Evolutionary conservation across 2,113 vertebrate species (phyloP), one percentile per base, ranked within the genome.

Genomic region (Pterocles orientalis): DNA sequence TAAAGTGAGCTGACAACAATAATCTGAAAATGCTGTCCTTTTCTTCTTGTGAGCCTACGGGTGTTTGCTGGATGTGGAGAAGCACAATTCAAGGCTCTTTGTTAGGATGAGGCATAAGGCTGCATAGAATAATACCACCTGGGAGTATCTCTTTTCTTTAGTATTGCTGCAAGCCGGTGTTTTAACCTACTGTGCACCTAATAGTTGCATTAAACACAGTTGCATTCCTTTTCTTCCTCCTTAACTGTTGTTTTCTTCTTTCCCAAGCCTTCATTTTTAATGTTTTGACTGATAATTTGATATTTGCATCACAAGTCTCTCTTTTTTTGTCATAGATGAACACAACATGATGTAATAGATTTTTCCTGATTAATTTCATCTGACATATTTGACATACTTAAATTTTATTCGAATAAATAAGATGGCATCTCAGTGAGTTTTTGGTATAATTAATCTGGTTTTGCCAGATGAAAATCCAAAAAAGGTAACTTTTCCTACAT

Each of bases 1-100:
- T 82, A 51, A 76, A 85, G 65, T 41, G 25, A 69, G 6, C 33
- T 20, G 45, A 87, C 31, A 82, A 19, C 19, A 68, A 78, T 89
- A 81, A 85, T 62, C 15, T 86, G 65, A 85, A 87, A 90, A 95
- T 73, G n/a, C 54, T 89, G 9, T 84, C 45, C 33, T 68, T 95
- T 96, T 95, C 48, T 60, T 82, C 10, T 82, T 7, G 36, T 88
- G 95, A 94, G 87, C 54, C 39, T 12, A 18, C 39, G 31, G 31
- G 8, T 78, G 33, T 93, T 96, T 71, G 14, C 72, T 75, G 56
- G 7, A 14, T 80, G 12, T 14, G 36, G 45, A 78, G 50, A 70
- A 85, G 28, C 48, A 53, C 50, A 69, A 48, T 54, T 88, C 57
- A 61, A 76, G 57, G 57, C 16, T 76, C 43, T 95, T 91, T 97